phyloP scores from a whole-genome alignment of 2,797 vertebrate genomes.

The Hypotaenidia philippensis region DNA sequence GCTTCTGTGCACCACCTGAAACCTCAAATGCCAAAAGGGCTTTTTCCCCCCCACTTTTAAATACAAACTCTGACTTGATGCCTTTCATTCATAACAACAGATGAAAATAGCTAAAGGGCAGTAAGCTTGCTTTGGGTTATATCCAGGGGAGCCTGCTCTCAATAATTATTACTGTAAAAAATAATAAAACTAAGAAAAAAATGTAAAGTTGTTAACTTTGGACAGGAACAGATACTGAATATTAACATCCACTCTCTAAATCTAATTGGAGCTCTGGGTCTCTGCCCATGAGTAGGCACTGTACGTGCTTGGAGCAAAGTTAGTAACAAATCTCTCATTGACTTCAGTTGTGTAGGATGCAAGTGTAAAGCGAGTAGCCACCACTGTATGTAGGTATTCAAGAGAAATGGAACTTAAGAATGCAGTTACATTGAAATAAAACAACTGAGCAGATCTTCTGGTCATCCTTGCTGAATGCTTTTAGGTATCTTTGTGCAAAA shows the following conservation, averaged over 20 bases:
- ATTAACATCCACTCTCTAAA: not conserved
- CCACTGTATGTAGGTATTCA: not conserved
- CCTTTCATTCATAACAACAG: slow-evolving; percentile 10
- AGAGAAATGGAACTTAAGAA: not conserved
- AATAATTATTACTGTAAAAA: slow-evolving; percentile 1
- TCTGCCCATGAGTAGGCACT: not conserved
- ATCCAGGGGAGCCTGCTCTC: not conserved
- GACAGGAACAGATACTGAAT: not conserved
- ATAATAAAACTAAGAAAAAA: not conserved
- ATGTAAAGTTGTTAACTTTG: not conserved
- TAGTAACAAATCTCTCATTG: not conserved
- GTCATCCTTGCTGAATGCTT: not conserved
- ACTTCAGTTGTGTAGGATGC: not conserved
- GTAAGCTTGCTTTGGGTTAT: not conserved
- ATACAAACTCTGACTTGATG: not conserved
- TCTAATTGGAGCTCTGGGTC: not conserved
- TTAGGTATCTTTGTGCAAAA: not conserved
- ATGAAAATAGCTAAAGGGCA: not conserved
- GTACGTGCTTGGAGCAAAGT: not conserved
- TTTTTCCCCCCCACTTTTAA: not conserved
- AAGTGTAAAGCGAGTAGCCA: not conserved
- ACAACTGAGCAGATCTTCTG: not conserved
- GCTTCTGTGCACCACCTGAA: not conserved
- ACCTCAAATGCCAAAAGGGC: not conserved
- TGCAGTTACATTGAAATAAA: not conserved